A percentile compares a stretch with the other conserved stretches of the same genome.
phyloP scores from a whole-genome alignment of 2,113 vertebrate genomes.

The Platichthys flesus region DNA sequence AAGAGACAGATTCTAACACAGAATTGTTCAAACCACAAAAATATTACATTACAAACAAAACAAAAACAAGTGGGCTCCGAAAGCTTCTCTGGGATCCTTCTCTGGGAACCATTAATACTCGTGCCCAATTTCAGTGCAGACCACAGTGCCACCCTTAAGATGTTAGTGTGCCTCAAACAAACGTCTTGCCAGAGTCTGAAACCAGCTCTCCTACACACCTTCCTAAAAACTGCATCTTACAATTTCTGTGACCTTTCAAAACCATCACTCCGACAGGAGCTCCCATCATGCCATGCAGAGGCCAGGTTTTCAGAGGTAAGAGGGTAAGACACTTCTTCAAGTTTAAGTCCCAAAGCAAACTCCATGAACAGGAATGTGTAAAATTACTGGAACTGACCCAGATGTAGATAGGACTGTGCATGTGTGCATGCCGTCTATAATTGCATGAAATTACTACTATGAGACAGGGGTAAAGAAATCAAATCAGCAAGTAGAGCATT shows the following conservation, averaged over 20 bases:
- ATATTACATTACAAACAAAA: not conserved
- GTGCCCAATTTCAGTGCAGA: not conserved
- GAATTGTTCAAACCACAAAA: not conserved
- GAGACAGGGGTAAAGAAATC: conserved; percentile 11
- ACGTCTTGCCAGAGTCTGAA: not conserved
- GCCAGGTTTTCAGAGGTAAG: not conserved
- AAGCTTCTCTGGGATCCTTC: not conserved
- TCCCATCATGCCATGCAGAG: not conserved
- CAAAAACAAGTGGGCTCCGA: not conserved
- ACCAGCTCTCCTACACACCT: no score
- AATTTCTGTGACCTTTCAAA: not conserved
- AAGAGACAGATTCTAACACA: not conserved
- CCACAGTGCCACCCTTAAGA: not conserved
- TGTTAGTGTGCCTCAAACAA: not conserved
- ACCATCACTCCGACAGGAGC: not conserved
- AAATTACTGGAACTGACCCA: not conserved
- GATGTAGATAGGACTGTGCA: not conserved
- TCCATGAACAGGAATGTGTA: conserved; percentile 11
- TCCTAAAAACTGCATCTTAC: not conserved
- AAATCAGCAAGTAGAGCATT: not conserved
- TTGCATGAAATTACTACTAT: no score
- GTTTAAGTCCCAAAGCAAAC: not conserved
- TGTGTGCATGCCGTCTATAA: not conserved
- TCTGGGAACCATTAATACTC: not conserved
- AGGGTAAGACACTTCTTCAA: not conserved